phyloP scores from a whole-genome alignment of 2,797 vertebrate species.

The Cuniculus paca region DNA sequence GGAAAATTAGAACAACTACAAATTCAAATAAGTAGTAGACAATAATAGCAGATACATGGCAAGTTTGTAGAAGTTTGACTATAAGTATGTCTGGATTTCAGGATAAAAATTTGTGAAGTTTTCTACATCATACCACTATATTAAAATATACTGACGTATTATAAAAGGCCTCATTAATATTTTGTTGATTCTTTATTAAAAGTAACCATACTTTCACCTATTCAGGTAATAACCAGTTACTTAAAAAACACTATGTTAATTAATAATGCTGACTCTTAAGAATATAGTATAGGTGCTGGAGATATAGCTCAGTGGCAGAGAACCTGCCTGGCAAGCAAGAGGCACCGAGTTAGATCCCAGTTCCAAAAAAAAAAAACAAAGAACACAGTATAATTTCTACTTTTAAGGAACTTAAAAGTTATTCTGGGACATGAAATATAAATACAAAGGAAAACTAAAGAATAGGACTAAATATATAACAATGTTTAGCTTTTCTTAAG shows the following conservation, averaged over 20 bases:
- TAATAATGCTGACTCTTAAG: background rate
- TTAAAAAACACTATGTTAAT: background rate
- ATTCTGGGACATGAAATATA: conserved; percentile 7
- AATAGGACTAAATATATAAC: background rate
- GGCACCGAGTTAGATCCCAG: too few species aligned
- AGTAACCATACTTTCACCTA: background rate
- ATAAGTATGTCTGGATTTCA: conserved; percentile 35
- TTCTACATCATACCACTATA: conserved; percentile 15
- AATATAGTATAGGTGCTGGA: background rate
- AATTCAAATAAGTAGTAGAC: conserved; percentile 31
- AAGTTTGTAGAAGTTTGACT: background rate
- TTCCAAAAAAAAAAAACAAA: background rate
- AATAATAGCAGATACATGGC: background rate
- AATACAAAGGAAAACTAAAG: conserved; percentile 50
- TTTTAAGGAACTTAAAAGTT: conserved; percentile 52
- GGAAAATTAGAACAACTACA: conserved; percentile 17
- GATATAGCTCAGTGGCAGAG: too few species aligned
- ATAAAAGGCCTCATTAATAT: background rate
- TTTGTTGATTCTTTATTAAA: conserved; percentile 33
- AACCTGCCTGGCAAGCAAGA: too few species aligned
- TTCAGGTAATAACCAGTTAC: background rate
- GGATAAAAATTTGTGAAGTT: conserved; percentile 30
- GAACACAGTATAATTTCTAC: conserved; percentile 7
- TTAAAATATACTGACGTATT: conserved; percentile 21
- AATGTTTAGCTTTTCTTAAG: background rate